Evolutionary conservation across 2,113 vertebrate species (phyloP).

Genomic region (Apaloderma vittatum): DNA sequence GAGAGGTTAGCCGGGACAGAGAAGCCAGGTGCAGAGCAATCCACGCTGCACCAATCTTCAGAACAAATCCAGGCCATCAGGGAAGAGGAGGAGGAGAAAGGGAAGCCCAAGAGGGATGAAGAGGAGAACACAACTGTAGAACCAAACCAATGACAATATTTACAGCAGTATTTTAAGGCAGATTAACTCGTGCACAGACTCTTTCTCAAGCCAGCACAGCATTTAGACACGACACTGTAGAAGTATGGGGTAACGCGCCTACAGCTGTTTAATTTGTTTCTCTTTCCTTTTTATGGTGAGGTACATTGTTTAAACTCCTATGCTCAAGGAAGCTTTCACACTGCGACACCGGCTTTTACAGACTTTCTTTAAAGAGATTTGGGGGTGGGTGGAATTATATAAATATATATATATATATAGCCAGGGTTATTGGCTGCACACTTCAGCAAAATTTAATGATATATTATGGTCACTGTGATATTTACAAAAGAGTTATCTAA

Average conservation of each 20-base stretch:
- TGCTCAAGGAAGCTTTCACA: constrained; percentile 83
- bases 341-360: constrained; percentile 86
- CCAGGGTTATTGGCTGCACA: constrained; percentile 69
- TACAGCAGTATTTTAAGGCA: constrained; percentile 75
- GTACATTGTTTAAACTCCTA: constrained; percentile 76
- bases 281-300: constrained; percentile 76
- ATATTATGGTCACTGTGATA: constrained; percentile 84
- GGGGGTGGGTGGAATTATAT: constrained; percentile 63
- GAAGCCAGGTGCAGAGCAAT: constrained; percentile 72
- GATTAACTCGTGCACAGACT: constrained; percentile 81
- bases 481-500: constrained; percentile 73
- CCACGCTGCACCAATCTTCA: constrained; percentile 78
- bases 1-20: constrained; percentile 70
- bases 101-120: constrained; percentile 76
- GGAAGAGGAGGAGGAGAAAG: constrained; percentile 92
- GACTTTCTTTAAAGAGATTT: constrained; percentile 73
- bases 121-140: constrained; percentile 69
- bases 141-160: constrained; percentile 75
- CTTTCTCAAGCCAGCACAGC: constrained; percentile 93
- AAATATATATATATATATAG: constrained; percentile 76
- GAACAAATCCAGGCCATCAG: constrained; percentile 92
- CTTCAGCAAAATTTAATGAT: constrained; percentile 75
- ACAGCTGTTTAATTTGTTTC: constrained; percentile 76
- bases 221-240: constrained; percentile 99
- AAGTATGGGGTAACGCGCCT: constrained; percentile 89